Evolutionary conservation across 2,797 vertebrate genomes (phyloP).

Genomic region (Urosaurus nigricauda): DNA sequence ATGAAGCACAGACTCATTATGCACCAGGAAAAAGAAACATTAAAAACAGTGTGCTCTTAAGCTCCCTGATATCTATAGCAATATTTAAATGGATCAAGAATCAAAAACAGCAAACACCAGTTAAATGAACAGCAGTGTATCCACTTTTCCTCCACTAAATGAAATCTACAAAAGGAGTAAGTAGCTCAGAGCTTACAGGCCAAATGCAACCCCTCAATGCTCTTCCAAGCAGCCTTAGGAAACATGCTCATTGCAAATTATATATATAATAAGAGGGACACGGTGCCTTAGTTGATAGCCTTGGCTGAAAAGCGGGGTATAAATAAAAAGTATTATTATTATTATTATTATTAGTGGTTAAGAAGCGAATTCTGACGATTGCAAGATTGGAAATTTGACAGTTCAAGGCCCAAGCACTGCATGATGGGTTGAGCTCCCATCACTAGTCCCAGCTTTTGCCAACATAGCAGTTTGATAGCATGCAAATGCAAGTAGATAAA

Average conservation of each 20-base stretch:
- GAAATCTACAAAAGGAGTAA: not conserved
- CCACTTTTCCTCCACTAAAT: not conserved
- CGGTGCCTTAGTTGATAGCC: too few relatives aligned
- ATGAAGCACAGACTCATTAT: not conserved
- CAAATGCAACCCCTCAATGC: not conserved
- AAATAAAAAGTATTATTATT: too few relatives aligned
- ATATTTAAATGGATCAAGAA: not conserved
- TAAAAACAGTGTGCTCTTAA: not conserved
- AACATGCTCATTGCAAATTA: not conserved
- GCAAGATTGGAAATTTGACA: too few relatives aligned
- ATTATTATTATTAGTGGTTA: too few relatives aligned
- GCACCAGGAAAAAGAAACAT: not conserved
- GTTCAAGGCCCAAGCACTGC: too few relatives aligned
- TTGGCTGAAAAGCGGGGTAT: too few relatives aligned
- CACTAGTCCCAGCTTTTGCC: too few relatives aligned
- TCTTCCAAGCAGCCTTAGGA: not conserved
- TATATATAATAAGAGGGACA: too few relatives aligned
- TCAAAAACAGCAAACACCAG: not conserved
- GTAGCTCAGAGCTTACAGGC: not conserved
- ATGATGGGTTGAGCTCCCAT: too few relatives aligned
- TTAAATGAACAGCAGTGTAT: not conserved
- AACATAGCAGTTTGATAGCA: too few relatives aligned
- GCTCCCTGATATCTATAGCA: not conserved
- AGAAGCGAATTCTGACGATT: too few relatives aligned
- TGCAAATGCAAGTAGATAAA: too few relatives aligned